Base-by-base conservation (phyloP, 2,797 vertebrate species). In the Danio albolineatus region DNA sequence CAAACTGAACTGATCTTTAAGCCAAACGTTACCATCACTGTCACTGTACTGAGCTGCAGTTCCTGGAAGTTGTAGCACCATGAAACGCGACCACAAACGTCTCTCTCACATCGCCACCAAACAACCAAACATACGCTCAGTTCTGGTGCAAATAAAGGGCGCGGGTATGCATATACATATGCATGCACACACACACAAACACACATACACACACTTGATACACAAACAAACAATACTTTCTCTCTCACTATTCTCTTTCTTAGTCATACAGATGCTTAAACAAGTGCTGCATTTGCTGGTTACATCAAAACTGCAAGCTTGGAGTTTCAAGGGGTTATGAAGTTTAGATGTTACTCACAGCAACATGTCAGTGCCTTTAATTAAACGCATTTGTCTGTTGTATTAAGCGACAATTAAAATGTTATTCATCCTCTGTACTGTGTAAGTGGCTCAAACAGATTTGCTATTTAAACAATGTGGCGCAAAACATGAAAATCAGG, bases 111-210 rank as follows among this genome's bases (percentile, higher is more conserved):
- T 46, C 3, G 43, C 41, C 82, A 65, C 82, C 82, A 79, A 79
- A 81, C 59, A 78, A 56, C 60, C 46, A 48, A 79, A 73, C 38
- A 17, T 21, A 48, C 54, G 66, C 70, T 81, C 70, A 76, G 64
- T 82, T 84, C 83, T 82, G 83, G 83, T 85, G 82, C 84, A 85
- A 67, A 21, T 13, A 81, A 81, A 76, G 56, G 66, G 78, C 59
- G 46, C 73, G 67, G 61, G 61, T 48, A 78, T 76, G 66, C 76
- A 79, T 56, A 74, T 28, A 53, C 59, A 70, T 60, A 66, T n/a
- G 69, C n/a, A 36, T 48, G 46, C 10, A 60, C 4, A 13, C 51
- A 48, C 36, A 51, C 79, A 74, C 39, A 62, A 12, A 10, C 46
- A 54, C 21, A 36, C 43, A 8, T 17, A 19, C 13, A 49, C 21